A percentile compares a stretch with the other conserved stretches of the same genome.
These are phyloP conservation scores for Drosophila neotestacea DNA, from an alignment of 2,888 invertebrate species.

Conservation along the genomic window DNA sequence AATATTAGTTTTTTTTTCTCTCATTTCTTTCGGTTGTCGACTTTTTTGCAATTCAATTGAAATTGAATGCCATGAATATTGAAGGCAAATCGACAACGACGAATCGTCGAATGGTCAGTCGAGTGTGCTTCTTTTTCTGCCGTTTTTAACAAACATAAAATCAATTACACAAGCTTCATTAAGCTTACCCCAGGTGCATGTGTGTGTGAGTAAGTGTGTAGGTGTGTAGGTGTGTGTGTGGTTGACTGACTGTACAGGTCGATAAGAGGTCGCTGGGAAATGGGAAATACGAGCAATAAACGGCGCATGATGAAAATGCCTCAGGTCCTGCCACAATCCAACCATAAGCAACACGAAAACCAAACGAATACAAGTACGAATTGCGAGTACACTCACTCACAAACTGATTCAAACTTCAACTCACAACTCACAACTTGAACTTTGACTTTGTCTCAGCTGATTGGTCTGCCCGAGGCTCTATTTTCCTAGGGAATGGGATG, in stretches of 20 bases:
- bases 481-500: neutral
- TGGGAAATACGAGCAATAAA: conserved; percentile 47
- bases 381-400: conserved; percentile 15
- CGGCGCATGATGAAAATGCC: conserved; percentile 54
- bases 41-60: conserved; percentile 64
- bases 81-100: conserved; percentile 54
- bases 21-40: conserved; percentile 27
- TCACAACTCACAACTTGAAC: conserved; percentile 21
- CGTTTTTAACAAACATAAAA: conserved; percentile 78
- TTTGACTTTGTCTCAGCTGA: conserved; percentile 43
- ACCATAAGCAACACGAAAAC: conserved; percentile 28
- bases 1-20: conserved; percentile 59
- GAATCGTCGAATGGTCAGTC: conserved; percentile 25
- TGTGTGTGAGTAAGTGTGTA: conserved; percentile 34
- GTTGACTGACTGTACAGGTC: conserved; percentile 37
- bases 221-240: conserved; percentile 27
- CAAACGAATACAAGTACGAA: neutral
- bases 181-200: conserved; percentile 48
- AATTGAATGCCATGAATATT: conserved; percentile 72
- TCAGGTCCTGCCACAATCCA: conserved; percentile 35
- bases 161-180: conserved; percentile 79
- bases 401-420: conserved; percentile 21
- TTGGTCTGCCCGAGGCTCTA: conserved; percentile 29
- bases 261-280: conserved; percentile 53
- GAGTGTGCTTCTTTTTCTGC: conserved; percentile 73